Conservation (phyloP, 2,113 vertebrate species). For the Actenoides hombroni region DNA sequence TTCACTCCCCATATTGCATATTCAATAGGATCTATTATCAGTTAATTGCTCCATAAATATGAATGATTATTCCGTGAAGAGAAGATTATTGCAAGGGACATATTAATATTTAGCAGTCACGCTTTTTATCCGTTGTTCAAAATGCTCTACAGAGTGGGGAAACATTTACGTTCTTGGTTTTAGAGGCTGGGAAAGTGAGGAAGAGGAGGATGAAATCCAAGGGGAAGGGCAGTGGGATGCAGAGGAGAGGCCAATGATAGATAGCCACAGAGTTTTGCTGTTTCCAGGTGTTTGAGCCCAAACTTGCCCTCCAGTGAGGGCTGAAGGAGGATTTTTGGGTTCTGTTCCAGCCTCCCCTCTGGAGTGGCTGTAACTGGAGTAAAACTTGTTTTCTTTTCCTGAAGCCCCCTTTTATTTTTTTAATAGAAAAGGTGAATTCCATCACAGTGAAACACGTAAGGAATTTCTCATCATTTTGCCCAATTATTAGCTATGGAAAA, state of each 20-base stretch:
- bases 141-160: background rate
- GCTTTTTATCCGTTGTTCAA: background rate
- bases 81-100: background rate
- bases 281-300: background rate
- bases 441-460: background rate
- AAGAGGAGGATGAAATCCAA: background rate
- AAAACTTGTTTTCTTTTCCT: background rate
- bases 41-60: background rate
- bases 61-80: background rate
- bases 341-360: background rate
- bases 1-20: background rate
- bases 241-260: background rate
- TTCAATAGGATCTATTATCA: background rate
- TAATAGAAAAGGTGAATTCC: background rate
- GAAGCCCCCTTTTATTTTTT: background rate
- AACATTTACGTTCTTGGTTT: background rate
- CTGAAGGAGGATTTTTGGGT: background rate
- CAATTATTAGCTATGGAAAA: background rate
- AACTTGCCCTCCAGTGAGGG: fast-evolving
- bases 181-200: background rate
- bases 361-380: background rate
- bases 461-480: background rate
- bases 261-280: fast-evolving
- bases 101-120: background rate
- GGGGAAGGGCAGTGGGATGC: background rate